Evolutionary conservation across 2,888 invertebrate species (phyloP), one percentile per base, ranked within the genome.

Genomic region (Lithodes maja): DNA sequence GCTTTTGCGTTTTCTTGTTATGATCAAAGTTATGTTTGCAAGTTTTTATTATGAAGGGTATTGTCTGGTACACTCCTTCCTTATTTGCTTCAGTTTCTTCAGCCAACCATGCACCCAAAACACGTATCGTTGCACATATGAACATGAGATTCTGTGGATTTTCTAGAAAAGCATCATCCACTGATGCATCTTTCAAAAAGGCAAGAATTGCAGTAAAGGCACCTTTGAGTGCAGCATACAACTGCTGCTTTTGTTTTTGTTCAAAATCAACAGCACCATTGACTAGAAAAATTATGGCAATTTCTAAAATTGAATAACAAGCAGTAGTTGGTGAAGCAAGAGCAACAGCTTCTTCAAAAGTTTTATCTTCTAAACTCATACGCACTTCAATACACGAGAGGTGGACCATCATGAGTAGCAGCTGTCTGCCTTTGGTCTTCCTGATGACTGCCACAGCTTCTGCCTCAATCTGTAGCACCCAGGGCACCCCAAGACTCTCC

Each of bases 341-440:
- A 77, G 95, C 95, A 93, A 96, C 95, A 0, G 97, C 96, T 93
- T 97, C 95, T 93, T 97, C 97, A 92, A 98, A 95, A 3, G 93
- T 92, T 93, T 96, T 96, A 92, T 97, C 97, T 93, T 98, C 98
- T 92, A 98, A 94, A 92, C 97, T 97, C 98, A 99, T 98, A 93
- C 98, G 95, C 0, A 98, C 96, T 95, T 99, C 98, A 93, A 98
- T 97, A 83, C 98, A 97, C 92, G 97, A 96, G 87, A 99, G 94
- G 93, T 98, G 98, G 87, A 98, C 95, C 52, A 97, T 94, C 12
- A 98, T 94, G 49, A 98, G 94, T 93, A 98, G 96, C 93, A 97
- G 96, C 94, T 97, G 97, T 89, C 95, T 95, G 87, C 97, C 97
- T 92, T 95, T 95, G 90, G 96, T 96, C 92, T 96, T 71, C 1